Percentiles rank a stretch among this genome's conserved stretches.
Evolutionary conservation across 2,113 vertebrate species (phyloP).

Genomic region (Sphyrna mokarran): DNA sequence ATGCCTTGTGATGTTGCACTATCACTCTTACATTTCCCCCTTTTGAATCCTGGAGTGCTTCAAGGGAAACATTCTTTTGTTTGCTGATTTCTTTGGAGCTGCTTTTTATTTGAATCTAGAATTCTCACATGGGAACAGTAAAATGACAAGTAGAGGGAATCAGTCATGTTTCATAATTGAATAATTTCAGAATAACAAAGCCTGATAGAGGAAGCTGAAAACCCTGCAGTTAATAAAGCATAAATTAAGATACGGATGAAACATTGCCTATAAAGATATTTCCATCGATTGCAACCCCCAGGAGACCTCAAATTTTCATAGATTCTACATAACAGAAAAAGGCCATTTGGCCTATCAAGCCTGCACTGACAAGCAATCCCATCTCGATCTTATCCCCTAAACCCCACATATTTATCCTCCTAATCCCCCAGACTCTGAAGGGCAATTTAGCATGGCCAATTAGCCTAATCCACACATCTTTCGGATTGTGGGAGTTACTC

Average conservation of each 20-base stretch:
- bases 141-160: not conserved
- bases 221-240: not conserved
- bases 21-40: not conserved
- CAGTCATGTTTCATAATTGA: not conserved
- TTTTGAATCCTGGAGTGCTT: not conserved
- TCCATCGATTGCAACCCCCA: not conserved
- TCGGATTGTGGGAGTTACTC: too few relatives aligned
- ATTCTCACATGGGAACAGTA: not conserved
- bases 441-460: too few relatives aligned
- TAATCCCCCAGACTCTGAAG: too few relatives aligned
- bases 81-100: not conserved
- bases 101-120: not conserved
- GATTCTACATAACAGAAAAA: too few relatives aligned
- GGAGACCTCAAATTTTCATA: not conserved
- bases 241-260: not conserved
- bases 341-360: too few relatives aligned
- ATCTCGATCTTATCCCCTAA: too few relatives aligned
- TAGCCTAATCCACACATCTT: too few relatives aligned
- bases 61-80: not conserved
- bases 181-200: not conserved
- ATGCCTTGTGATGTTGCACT: not conserved
- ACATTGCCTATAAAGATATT: not conserved
- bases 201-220: not conserved
- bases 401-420: too few relatives aligned
- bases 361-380: too few relatives aligned